These are phyloP conservation scores for Xenops minutus DNA, from an alignment of 2,797 vertebrate genomes.

Conservation along the genomic window DNA sequence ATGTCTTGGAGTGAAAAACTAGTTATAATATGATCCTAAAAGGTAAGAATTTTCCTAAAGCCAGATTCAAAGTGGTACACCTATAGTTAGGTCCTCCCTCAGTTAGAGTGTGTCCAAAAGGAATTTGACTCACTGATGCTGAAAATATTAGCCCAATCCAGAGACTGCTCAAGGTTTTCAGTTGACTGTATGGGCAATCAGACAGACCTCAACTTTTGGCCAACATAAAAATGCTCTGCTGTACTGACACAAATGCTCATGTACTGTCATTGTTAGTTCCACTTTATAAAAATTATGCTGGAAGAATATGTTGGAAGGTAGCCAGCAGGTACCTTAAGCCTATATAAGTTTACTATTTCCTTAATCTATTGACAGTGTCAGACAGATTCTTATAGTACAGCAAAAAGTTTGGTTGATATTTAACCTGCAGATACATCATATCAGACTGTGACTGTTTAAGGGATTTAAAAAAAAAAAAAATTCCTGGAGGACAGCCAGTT, in stretches of 20 bases:
- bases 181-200: background rate
- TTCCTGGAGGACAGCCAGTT: background rate
- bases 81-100: background rate
- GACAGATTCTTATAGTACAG: background rate
- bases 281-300: background rate
- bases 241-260: background rate
- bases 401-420: constrained; percentile 41
- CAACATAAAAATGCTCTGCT: background rate
- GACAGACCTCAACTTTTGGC: background rate
- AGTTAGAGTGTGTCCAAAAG: background rate
- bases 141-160: background rate
- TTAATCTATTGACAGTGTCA: background rate
- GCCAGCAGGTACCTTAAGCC: background rate
- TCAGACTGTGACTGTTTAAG: constrained; percentile 19
- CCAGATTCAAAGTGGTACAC: background rate
- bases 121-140: background rate
- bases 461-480: background rate
- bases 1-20: background rate
- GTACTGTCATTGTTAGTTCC: background rate
- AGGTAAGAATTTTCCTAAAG: background rate
- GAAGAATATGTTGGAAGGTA: background rate
- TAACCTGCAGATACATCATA: constrained; percentile 48
- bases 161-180: background rate
- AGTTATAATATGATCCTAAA: background rate
- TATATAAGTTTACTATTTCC: background rate